These are phyloP conservation scores for Dromococcyx pavoninus DNA, from an alignment of 2,797 vertebrate species.

Conservation along the genomic window DNA sequence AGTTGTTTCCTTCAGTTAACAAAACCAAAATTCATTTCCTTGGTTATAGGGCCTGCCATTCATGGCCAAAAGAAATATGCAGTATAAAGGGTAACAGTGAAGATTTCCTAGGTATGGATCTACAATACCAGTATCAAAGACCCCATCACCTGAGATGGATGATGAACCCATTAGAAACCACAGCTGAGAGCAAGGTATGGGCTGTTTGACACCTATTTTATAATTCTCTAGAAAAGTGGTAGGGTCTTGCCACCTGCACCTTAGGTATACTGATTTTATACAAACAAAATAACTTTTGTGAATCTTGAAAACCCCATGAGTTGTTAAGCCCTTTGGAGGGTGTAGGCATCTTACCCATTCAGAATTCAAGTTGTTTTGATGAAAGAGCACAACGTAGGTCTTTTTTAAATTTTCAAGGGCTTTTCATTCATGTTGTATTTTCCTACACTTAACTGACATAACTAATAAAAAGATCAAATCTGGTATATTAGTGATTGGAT, in stretches of 20 bases:
- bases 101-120: constrained; percentile 74
- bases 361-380: neutral
- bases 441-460: neutral
- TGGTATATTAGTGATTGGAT: neutral
- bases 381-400: neutral
- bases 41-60: constrained; percentile 73
- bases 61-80: constrained; percentile 54
- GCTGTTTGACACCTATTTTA: neutral
- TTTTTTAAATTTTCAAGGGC: neutral
- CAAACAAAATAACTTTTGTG: neutral
- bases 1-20: constrained; percentile 53
- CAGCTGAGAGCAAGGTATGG: constrained; percentile 59
- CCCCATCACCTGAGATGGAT: constrained; percentile 76
- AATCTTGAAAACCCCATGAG: neutral
- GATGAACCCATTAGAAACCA: constrained; percentile 79
- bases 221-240: neutral
- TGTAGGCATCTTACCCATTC: neutral
- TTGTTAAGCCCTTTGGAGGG: neutral
- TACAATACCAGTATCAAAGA: constrained; percentile 78
- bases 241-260: neutral
- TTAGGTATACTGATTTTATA: neutral
- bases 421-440: neutral
- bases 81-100: constrained; percentile 76
- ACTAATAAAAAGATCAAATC: neutral
- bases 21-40: constrained; percentile 66